Evolutionary conservation across 1,140 invertebrate species (phyloP).

Genomic region (Drosophila orena): DNA sequence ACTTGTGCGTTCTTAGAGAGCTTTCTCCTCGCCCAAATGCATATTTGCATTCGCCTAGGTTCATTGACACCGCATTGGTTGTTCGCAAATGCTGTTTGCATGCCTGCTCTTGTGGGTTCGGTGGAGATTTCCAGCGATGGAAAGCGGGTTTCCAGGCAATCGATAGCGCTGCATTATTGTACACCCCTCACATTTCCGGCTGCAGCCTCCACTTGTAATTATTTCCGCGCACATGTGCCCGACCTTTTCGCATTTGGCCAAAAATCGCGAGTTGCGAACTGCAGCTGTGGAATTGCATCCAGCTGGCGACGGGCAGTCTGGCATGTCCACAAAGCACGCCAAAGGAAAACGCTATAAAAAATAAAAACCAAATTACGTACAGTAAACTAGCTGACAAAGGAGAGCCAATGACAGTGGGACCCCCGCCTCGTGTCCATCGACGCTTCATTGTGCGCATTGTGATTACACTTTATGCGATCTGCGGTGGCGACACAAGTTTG

Average conservation of each 20-base stretch:
- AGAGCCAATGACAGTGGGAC: conserved; percentile 18
- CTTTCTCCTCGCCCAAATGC: conserved; percentile 8
- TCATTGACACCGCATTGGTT: conserved; percentile 33
- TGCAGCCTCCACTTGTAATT: conserved; percentile 32
- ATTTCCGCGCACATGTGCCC: conserved; percentile 58
- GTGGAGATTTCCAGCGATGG: conserved; percentile 27
- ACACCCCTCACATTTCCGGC: conserved; percentile 21
- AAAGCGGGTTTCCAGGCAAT: conserved; percentile 52
- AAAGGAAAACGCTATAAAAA: conserved; percentile 12
- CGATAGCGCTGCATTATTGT: conserved; percentile 49
- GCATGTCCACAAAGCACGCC: conserved; percentile 31
- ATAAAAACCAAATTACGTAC: background rate
- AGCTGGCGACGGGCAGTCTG: conserved; percentile 65
- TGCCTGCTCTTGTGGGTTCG: conserved; percentile 13
- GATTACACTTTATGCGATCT: conserved; percentile 34
- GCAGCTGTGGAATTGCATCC: conserved; percentile 14
- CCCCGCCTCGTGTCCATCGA: conserved; percentile 14
- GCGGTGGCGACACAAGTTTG: conserved; percentile 22
- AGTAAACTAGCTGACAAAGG: conserved; percentile 46
- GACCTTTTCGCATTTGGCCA: conserved; percentile 36
- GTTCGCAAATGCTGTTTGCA: conserved; percentile 13
- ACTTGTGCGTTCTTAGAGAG: conserved; percentile 23
- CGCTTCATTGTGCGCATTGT: conserved; percentile 39
- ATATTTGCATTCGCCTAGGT: conserved; percentile 24
- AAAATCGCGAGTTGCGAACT: conserved; percentile 15